Percentiles rank a stretch among this genome's conserved stretches.
Evolutionary conservation across 2,888 invertebrate species (phyloP).

Genomic region (Drosophila peninsularis): DNA sequence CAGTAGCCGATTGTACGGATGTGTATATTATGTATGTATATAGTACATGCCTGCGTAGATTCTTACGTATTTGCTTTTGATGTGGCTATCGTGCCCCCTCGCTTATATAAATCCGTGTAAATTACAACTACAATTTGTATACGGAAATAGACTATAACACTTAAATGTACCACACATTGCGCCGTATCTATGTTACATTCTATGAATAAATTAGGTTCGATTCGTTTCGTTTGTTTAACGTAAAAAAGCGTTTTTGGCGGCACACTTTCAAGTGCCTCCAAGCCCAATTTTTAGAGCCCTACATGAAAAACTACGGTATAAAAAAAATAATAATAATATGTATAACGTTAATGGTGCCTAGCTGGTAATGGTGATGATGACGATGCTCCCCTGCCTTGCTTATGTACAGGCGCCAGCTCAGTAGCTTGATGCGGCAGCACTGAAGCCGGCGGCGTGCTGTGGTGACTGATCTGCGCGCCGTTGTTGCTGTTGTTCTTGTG

Average conservation of each 20-base stretch:
- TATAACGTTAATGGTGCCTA: conserved; percentile 60
- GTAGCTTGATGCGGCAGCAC: conserved; percentile 44
- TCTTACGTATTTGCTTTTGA: conserved; percentile 67
- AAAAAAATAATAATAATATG: conserved; percentile 49
- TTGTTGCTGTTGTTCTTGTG: conserved; percentile 31
- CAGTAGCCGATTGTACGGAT: conserved; percentile 28
- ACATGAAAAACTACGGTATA: conserved; percentile 45
- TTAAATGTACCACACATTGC: conserved; percentile 63
- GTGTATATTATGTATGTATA: conserved; percentile 26
- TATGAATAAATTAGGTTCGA: conserved; percentile 72
- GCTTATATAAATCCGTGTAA: conserved; percentile 63
- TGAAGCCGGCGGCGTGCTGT: conserved; percentile 40
- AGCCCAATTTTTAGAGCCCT: conserved; percentile 44
- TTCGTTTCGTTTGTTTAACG: conserved; percentile 63
- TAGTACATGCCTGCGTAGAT: conserved; percentile 61
- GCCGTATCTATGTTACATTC: conserved; percentile 67
- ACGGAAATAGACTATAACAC: conserved; percentile 75
- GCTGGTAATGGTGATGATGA: conserved; percentile 59
- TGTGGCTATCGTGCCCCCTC: conserved; percentile 27
- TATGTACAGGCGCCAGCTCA: conserved; percentile 54
- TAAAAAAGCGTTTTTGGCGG: conserved; percentile 63
- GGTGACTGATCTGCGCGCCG: conserved; percentile 28
- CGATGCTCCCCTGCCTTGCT: conserved; percentile 31
- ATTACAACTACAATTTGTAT: conserved; percentile 66
- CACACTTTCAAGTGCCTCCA: conserved; percentile 29